These are phyloP conservation scores for Gallinago media DNA, from an alignment of 2,113 vertebrate species.

Conservation along the genomic window DNA sequence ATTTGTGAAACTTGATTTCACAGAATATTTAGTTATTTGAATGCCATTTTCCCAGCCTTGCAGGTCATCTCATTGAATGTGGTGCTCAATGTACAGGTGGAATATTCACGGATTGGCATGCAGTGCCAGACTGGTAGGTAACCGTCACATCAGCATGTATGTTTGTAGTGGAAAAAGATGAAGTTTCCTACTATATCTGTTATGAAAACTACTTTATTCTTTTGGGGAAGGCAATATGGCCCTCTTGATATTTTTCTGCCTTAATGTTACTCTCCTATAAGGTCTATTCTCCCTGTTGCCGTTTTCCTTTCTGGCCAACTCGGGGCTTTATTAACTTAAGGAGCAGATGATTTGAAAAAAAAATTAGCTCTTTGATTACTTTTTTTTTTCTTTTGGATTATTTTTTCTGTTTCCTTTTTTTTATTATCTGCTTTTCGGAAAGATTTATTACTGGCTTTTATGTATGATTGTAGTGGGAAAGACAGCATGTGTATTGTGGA, in stretches of 20 bases:
- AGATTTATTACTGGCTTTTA: background rate
- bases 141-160: background rate
- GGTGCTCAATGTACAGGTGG: slow-evolving; percentile 88
- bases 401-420: background rate
- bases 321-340: background rate
- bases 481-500: background rate
- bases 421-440: background rate
- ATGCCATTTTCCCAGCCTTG: slow-evolving; percentile 75
- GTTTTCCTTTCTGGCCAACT: background rate
- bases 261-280: background rate
- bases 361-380: background rate
- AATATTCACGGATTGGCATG: slow-evolving; percentile 90
- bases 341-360: background rate
- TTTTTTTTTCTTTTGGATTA: background rate
- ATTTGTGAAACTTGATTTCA: background rate
- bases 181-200: background rate
- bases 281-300: background rate
- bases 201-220: background rate
- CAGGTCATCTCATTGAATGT: slow-evolving; percentile 89
- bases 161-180: background rate
- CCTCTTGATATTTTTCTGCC: background rate
- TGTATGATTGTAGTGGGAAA: background rate
- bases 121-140: slow-evolving; percentile 85
- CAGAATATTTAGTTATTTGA: background rate
- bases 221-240: background rate